These are phyloP conservation scores for Matsumyia berberina DNA, from an alignment of 2,888 invertebrate species.

Conservation along the genomic window DNA sequence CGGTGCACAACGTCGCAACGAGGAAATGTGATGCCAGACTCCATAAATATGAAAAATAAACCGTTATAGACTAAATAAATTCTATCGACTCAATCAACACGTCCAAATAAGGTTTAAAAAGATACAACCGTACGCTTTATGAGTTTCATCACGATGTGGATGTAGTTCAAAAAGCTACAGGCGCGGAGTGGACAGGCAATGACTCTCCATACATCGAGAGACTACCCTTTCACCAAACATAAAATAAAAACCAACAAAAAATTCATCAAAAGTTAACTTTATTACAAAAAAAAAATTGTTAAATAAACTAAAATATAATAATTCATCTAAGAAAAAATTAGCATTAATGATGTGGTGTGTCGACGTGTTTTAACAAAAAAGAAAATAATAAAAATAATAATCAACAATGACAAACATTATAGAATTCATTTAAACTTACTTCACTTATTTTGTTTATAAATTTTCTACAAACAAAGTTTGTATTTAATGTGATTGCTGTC, in stretches of 20 bases:
- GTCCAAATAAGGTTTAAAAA: too few relatives aligned
- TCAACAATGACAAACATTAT: neutral
- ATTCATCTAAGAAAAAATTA: slow-evolving; percentile 37
- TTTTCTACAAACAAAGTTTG: slow-evolving; percentile 5
- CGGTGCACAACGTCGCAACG: too few relatives aligned
- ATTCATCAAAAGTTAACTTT: slow-evolving; percentile 28
- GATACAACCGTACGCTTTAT: too few relatives aligned
- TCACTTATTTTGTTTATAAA: slow-evolving; percentile 20
- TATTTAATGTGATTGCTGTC: slow-evolving; percentile 10
- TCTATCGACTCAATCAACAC: too few relatives aligned
- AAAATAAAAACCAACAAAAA: slow-evolving; percentile 21
- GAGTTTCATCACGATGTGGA: too few relatives aligned
- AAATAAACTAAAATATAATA: slow-evolving; percentile 41
- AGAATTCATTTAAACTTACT: slow-evolving; percentile 11
- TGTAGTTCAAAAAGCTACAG: too few relatives aligned
- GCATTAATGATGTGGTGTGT: slow-evolving; percentile 10
- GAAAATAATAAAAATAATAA: slow-evolving; percentile 2
- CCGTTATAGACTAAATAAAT: too few relatives aligned
- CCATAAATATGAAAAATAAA: too few relatives aligned
- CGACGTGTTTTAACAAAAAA: neutral
- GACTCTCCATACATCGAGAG: too few relatives aligned
- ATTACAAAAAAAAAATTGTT: slow-evolving; percentile 31
- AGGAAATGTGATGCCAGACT: too few relatives aligned
- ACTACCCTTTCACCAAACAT: too few relatives aligned
- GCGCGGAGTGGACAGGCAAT: too few relatives aligned